phyloP scores from a whole-genome alignment of 2,797 vertebrate genomes.

The Xenentodon cancila region DNA sequence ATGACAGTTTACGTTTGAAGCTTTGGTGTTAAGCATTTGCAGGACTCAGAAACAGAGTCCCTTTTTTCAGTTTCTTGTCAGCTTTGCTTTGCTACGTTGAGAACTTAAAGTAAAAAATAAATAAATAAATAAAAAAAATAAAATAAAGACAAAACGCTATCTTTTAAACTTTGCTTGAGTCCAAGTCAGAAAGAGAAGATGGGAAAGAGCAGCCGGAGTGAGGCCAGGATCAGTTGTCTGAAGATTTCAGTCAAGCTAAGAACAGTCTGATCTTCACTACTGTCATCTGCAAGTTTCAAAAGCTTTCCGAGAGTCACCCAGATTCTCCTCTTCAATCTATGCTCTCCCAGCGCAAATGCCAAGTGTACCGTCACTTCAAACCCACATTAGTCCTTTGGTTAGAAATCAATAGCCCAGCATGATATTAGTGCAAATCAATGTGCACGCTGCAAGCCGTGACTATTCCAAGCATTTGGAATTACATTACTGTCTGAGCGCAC shows the following conservation, averaged over 20 bases:
- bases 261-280: conserved; percentile 71
- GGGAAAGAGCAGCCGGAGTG: conserved; percentile 58
- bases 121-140: not conserved
- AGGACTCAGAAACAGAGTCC: conserved; percentile 10
- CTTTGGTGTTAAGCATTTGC: conserved; percentile 34
- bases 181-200: conserved; percentile 53
- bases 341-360: conserved; percentile 69
- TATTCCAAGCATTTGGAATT: conserved; percentile 71
- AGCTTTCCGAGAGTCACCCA: conserved; percentile 67
- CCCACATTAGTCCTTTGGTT: conserved; percentile 77
- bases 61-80: conserved; percentile 46
- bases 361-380: conserved; percentile 77
- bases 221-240: conserved; percentile 58
- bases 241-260: conserved; percentile 65
- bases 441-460: conserved; percentile 64
- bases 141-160: not conserved
- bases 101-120: conserved; percentile 5
- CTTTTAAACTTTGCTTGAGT: conserved; percentile 56
- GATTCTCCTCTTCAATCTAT: conserved; percentile 64
- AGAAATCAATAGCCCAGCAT: conserved; percentile 79
- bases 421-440: conserved; percentile 81
- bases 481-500: conserved; percentile 69
- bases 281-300: conserved; percentile 67
- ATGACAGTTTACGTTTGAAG: conserved; percentile 24
- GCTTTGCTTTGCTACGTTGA: conserved; percentile 25